These are phyloP conservation scores for Solen grandis DNA, from an alignment of 1,140 invertebrate genomes.

Conservation along the genomic window DNA sequence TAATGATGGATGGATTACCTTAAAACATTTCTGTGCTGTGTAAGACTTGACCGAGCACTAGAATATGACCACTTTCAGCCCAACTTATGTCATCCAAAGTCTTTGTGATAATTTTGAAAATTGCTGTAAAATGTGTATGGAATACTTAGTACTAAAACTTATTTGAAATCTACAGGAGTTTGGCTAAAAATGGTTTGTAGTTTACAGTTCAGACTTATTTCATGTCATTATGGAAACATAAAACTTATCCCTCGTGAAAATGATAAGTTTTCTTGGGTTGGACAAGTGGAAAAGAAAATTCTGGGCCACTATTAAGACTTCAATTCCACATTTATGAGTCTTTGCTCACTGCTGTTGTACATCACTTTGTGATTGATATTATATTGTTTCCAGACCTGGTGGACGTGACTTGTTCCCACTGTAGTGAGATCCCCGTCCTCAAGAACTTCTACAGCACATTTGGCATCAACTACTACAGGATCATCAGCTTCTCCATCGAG, in stretches of 20 bases:
- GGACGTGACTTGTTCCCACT: constrained; percentile 63
- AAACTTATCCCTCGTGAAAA: neutral
- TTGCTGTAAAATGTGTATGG: too few species aligned
- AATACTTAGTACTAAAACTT: too few species aligned
- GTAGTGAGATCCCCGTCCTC: constrained; percentile 64
- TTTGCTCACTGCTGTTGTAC: neutral
- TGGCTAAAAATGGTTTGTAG: too few species aligned
- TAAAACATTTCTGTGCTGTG: too few species aligned
- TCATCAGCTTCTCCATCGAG: constrained; percentile 69
- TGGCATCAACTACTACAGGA: constrained; percentile 73
- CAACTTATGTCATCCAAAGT: too few species aligned
- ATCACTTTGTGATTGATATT: neutral
- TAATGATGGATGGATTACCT: too few species aligned
- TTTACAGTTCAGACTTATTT: neutral
- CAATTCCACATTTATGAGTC: neutral
- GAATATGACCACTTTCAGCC: too few species aligned
- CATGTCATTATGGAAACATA: neutral
- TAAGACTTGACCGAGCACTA: too few species aligned
- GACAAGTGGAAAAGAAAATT: neutral
- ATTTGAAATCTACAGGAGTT: too few species aligned
- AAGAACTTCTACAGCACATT: constrained; percentile 65
- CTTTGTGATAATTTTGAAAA: too few species aligned
- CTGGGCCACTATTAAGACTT: neutral
- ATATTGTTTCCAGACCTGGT: constrained; percentile 50
- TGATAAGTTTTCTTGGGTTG: neutral